Evolutionary conservation across 2,113 vertebrate species (phyloP).

Genomic region (Oxyruncus cristatus): DNA sequence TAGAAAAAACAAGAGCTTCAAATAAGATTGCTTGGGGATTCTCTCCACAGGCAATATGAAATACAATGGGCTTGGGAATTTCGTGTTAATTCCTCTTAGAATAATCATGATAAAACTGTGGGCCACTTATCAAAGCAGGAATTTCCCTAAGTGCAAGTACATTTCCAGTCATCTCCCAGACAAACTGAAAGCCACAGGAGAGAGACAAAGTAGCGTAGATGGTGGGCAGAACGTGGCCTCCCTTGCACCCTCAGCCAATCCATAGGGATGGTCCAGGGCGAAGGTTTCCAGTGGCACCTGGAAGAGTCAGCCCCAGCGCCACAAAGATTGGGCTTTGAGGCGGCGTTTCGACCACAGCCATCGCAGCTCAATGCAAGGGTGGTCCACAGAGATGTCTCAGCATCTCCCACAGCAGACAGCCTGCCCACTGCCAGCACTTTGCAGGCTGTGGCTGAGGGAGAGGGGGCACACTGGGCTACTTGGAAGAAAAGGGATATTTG

Average conservation of each 20-base stretch:
- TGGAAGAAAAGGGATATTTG: background rate
- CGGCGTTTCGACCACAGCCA: background rate
- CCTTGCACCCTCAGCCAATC: rapidly evolving
- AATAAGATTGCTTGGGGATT: background rate
- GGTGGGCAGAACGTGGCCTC: rapidly evolving
- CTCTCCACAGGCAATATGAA: background rate
- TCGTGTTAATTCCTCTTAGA: slow-evolving; percentile 23
- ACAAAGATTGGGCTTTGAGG: background rate
- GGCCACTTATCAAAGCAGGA: background rate
- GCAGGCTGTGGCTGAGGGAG: background rate
- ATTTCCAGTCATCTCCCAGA: background rate
- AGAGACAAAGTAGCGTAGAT: background rate
- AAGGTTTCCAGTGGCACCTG: rapidly evolving
- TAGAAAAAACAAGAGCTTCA: slow-evolving; percentile 34
- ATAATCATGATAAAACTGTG: background rate
- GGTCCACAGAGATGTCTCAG: background rate
- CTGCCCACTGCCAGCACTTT: background rate
- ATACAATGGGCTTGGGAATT: slow-evolving; percentile 47
- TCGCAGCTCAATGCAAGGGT: background rate
- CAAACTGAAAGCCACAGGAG: background rate
- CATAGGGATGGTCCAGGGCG: rapidly evolving
- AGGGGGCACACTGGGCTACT: background rate
- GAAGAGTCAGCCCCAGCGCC: background rate
- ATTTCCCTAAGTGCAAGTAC: background rate
- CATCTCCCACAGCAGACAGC: background rate